phyloP scores from a whole-genome alignment of 1,140 invertebrate genomes.

The Nasonia vitripennis region DNA sequence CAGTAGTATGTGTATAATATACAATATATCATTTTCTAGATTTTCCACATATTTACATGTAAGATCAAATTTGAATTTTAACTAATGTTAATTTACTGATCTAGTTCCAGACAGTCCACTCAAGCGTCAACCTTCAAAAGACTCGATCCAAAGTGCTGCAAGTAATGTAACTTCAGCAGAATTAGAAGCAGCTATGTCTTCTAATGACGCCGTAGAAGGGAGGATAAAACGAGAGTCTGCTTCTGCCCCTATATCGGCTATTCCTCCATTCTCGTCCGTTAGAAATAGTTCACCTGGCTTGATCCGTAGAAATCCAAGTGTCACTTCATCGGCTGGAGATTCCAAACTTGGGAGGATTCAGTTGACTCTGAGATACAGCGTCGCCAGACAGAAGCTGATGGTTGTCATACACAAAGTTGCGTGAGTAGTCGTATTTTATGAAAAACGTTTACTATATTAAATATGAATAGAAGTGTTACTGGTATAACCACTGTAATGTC shows the following conservation, averaged over 20 bases:
- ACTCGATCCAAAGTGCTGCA: slow-evolving; percentile 69
- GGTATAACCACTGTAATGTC: not conserved
- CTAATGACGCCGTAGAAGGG: slow-evolving; percentile 64
- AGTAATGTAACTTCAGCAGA: slow-evolving; percentile 57
- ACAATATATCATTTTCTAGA: not conserved
- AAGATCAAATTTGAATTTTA: not conserved
- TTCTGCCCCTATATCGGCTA: slow-evolving; percentile 57
- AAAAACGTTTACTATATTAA: slow-evolving; percentile 33
- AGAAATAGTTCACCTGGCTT: slow-evolving; percentile 59
- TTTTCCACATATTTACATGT: not conserved
- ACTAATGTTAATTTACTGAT: not conserved
- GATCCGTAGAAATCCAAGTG: slow-evolving; percentile 70
- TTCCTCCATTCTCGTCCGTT: not conserved
- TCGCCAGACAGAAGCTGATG: slow-evolving; percentile 86
- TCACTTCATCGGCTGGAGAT: slow-evolving; percentile 80
- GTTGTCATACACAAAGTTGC: slow-evolving; percentile 91
- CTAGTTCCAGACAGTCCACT: slow-evolving; percentile 66
- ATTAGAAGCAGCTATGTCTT: slow-evolving; percentile 56
- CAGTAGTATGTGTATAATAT: slow-evolving; percentile 58
- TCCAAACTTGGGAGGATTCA: slow-evolving; percentile 87
- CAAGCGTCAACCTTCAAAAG: slow-evolving; percentile 69
- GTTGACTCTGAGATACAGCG: slow-evolving; percentile 89
- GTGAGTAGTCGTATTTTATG: slow-evolving; percentile 76
- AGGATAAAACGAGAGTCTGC: slow-evolving; percentile 50
- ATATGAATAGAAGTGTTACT: not conserved